Percentiles rank a stretch among this genome's conserved stretches.
phyloP scores from a whole-genome alignment of 2,888 invertebrate genomes.

The Epirrhoe alternata region DNA sequence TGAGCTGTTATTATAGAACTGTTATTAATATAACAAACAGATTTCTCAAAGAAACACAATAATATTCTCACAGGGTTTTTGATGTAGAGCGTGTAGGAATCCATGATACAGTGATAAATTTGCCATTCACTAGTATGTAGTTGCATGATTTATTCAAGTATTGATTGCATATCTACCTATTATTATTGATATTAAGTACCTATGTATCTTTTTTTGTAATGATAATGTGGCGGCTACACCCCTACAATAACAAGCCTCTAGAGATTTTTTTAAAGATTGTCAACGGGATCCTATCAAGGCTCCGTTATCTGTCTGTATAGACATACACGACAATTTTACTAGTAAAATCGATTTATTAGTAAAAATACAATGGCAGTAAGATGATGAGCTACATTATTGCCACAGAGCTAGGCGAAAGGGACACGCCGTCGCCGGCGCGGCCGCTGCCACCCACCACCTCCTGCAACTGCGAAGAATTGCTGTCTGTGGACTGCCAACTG shows the following conservation, averaged over 20 bases:
- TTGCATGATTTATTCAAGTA: conserved; percentile 26
- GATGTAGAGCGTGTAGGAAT: conserved; percentile 65
- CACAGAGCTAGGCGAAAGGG: conserved; percentile 79
- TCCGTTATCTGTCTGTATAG: too few species aligned
- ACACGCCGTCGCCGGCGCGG: conserved; percentile 79
- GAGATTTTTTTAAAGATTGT: too few species aligned
- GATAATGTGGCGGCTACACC: too few species aligned
- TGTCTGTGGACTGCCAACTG: conserved; percentile 94
- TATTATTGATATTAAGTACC: background rate
- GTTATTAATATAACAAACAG: conserved; percentile 71
- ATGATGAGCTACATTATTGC: conserved; percentile 1
- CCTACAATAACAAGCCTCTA: too few species aligned
- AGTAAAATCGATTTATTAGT: too few species aligned
- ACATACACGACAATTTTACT: too few species aligned
- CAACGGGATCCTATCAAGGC: too few species aligned
- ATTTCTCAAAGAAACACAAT: conserved; percentile 71
- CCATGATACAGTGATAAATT: conserved; percentile 51
- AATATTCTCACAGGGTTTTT: conserved; percentile 68
- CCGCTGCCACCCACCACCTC: conserved; percentile 80
- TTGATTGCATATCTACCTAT: conserved; percentile 5
- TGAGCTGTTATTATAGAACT: conserved; percentile 66
- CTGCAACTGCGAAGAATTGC: conserved; percentile 93
- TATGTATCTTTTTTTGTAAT: too few species aligned
- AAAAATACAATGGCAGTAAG: background rate
- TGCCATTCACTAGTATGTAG: conserved; percentile 28